Base-by-base conservation (phyloP, 2,888 invertebrate genomes). In the Cosmia trapezina region DNA sequence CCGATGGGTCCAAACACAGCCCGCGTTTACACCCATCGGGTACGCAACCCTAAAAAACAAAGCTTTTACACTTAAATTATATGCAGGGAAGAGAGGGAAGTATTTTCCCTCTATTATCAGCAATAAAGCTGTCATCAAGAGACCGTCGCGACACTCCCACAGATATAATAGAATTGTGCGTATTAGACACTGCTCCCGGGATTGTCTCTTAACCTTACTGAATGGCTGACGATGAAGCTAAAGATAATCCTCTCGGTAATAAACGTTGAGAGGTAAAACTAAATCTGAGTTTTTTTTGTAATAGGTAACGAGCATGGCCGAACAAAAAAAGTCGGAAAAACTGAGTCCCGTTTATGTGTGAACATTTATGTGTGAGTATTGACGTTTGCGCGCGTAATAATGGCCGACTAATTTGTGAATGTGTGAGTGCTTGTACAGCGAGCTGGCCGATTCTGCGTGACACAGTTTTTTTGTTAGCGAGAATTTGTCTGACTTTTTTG, bases 101-200 rank as follows among this genome's bases (percentile, higher is more conserved):
- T 69, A 56, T 70, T 61, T 57, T 51, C 37, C 22, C 1, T 57
- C 51, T 47, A 41, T 70, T 70, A 79, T 68, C 70, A 70, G 71
- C 66, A 22, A 54, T 75, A 61, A 75, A 69, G 53, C 51, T 70
- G 60, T 75, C 83, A 73, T 68, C 64, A 75, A 61, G 75, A 61
- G 66, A 33, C 68, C 49, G 8, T 45, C n/a, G n/a, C n/a, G n/a
- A n/a, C n/a, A 75, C 67, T 76, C 71, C 63, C 65, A 51, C 73
- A 71, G 66, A 69, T 67, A 70, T 69, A 85, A 81, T 81, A 83
- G 67, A 74, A 73, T 81, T 74, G 70, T 49, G 73, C 64, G 83
- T 70, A 83, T 70, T 73, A 80, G 57, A 61, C 43, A 54, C 68
- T 19, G 70, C 64, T 73, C 67, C 70, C 60, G 63, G 45, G 54